Percentiles rank a stretch among this genome's conserved stretches.
phyloP scores from a whole-genome alignment of 2,797 vertebrate genomes.

The Acestrorhynchus altus region DNA sequence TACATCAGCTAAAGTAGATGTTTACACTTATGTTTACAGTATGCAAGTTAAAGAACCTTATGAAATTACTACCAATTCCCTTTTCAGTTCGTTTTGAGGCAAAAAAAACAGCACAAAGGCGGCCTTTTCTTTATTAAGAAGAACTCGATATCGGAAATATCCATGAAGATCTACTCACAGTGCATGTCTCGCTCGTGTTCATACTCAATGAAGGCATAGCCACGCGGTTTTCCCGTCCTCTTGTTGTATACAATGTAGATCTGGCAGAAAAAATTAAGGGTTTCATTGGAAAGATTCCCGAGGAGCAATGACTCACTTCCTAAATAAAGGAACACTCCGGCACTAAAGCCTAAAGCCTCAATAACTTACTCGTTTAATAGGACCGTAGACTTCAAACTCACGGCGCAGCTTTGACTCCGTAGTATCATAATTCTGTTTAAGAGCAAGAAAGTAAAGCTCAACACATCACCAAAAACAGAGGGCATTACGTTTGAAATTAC shows the following conservation, averaged over 20 bases:
- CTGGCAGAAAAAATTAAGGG: constrained; percentile 65
- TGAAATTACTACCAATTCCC: neutral
- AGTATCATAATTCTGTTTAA: constrained; percentile 90
- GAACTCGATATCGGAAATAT: neutral
- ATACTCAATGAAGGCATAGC: constrained; percentile 97
- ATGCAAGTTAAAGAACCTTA: neutral
- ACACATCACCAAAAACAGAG: neutral
- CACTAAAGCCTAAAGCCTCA: too few relatives aligned
- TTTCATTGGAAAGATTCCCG: neutral
- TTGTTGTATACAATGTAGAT: constrained; percentile 98
- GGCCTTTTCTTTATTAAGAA: too few relatives aligned
- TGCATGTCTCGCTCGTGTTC: constrained; percentile 97
- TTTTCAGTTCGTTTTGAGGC: neutral
- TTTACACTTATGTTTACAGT: neutral
- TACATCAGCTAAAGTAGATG: neutral
- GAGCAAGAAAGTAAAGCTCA: neutral
- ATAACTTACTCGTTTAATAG: constrained; percentile 90
- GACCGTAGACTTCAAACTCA: constrained; percentile 95
- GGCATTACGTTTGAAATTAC: too few relatives aligned
- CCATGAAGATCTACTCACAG: constrained; percentile 83
- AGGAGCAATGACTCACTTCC: neutral
- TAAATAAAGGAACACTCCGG: too few relatives aligned
- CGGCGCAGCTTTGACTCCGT: constrained; percentile 94
- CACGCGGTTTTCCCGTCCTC: constrained; percentile 89
- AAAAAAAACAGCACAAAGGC: too few relatives aligned